Conservation (phyloP, 2,113 vertebrate species). For the Eulemur rufifrons region DNA sequence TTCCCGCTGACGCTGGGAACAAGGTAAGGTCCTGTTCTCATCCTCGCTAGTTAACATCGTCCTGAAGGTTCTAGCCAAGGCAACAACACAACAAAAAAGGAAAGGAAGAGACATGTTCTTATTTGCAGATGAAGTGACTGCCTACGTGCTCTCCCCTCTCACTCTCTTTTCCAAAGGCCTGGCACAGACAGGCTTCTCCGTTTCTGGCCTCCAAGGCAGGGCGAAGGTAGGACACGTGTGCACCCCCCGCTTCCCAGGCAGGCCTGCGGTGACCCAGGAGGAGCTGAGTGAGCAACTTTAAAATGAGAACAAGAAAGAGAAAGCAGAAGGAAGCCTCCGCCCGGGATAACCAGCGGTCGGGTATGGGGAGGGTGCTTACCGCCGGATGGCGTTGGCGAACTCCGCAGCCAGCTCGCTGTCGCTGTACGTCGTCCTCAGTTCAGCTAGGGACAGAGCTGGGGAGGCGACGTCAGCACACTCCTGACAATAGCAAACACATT, state of each 20-base stretch:
- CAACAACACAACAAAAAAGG: neutral
- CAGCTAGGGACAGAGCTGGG: conserved; percentile 81
- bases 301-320: neutral
- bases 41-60: neutral
- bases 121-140: neutral
- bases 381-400: conserved; percentile 86
- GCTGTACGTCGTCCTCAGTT: conserved; percentile 82
- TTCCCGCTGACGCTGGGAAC: neutral
- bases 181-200: neutral
- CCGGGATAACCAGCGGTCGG: accelerated
- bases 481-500: conserved; percentile 75
- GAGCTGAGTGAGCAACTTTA: too few species aligned
- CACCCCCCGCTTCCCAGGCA: neutral
- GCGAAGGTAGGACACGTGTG: accelerated
- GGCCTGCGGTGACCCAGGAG: neutral
- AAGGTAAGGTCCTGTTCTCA: neutral
- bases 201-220: neutral
- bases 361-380: conserved; percentile 79
- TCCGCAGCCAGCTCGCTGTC: conserved; percentile 89
- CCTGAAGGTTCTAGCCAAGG: neutral
- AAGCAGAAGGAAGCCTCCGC: neutral
- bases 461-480: conserved; percentile 85
- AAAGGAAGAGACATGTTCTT: neutral
- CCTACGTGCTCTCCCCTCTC: neutral
- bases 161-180: neutral